Conservation (phyloP, 2,113 vertebrate species). For the Okapia johnstoni region DNA sequence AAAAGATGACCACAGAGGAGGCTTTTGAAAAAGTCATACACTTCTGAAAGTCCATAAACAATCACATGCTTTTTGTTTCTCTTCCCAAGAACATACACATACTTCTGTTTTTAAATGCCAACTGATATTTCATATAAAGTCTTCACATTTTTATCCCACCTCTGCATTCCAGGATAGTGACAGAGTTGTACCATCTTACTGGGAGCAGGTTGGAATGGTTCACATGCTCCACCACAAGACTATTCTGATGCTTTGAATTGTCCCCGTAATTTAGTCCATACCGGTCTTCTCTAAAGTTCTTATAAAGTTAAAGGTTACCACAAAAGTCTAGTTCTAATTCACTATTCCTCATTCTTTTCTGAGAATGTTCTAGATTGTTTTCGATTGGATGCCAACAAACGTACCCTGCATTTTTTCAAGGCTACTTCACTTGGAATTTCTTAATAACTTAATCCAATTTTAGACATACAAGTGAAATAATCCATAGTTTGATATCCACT, state of each 20-base stretch:
- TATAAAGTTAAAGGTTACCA: not conserved
- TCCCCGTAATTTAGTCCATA: not conserved
- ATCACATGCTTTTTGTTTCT: not conserved
- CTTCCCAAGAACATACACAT: not conserved
- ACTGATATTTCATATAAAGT: not conserved
- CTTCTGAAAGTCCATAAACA: not conserved
- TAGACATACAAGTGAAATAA: not conserved
- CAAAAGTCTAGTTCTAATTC: not conserved
- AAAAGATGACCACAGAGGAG: not conserved
- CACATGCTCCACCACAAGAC: not conserved
- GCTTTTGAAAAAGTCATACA: not conserved
- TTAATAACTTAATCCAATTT: slow-evolving; percentile 8
- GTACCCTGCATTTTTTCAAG: not conserved
- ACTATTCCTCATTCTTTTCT: not conserved
- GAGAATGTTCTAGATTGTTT: not conserved
- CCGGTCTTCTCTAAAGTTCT: not conserved
- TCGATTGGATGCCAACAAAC: not conserved
- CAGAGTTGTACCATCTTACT: not conserved
- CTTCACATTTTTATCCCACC: not conserved
- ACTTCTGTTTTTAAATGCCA: not conserved
- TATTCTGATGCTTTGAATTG: not conserved
- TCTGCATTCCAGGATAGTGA: not conserved
- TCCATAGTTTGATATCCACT: not conserved
- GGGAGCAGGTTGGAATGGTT: not conserved
- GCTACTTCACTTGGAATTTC: not conserved